Percentiles rank a stretch among this genome's conserved stretches.
These are phyloP conservation scores for Palloptera scutellata DNA, from an alignment of 2,888 invertebrate genomes.

Conservation along the genomic window DNA sequence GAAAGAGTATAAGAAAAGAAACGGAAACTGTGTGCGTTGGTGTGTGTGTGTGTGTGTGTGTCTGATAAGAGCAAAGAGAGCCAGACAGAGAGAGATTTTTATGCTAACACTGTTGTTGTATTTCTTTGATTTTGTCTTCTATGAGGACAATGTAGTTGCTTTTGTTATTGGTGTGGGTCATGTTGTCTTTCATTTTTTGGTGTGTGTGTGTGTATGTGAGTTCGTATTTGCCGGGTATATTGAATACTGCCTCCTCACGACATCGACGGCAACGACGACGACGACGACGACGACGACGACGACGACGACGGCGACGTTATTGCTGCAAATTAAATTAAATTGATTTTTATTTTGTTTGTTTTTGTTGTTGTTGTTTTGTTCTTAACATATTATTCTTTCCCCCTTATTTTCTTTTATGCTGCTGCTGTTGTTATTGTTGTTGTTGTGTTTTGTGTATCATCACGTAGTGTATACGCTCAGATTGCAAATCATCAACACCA, in stretches of 20 bases:
- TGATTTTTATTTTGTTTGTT: constrained; percentile 40
- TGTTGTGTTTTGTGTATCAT: not conserved
- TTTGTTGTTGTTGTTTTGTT: not conserved
- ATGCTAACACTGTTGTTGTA: constrained; percentile 9
- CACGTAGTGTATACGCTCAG: constrained; percentile 15
- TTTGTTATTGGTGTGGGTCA: not conserved
- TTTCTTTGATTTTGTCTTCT: not conserved
- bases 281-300: constrained; percentile 38
- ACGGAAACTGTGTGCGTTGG: not conserved
- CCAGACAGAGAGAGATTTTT: constrained; percentile 1
- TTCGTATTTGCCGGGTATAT: constrained; percentile 46
- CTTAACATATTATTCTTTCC: not conserved
- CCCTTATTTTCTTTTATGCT: constrained; percentile 13
- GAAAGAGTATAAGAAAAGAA: constrained; percentile 12
- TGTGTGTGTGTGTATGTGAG: not conserved
- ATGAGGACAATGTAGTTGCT: constrained; percentile 22
- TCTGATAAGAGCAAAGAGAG: constrained; percentile 2
- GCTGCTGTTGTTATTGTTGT: not conserved
- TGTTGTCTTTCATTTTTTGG: not conserved
- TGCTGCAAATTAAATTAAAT: constrained; percentile 60
- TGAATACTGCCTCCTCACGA: constrained; percentile 46
- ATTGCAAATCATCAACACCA: constrained; percentile 39
- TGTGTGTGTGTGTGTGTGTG: not conserved
- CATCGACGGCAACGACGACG: too few relatives aligned
- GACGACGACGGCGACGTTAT: constrained; percentile 46